A percentile compares a stretch with the other conserved stretches of the same genome.
phyloP scores from a whole-genome alignment of 1,140 invertebrate species.

The Caerostris darwini region DNA sequence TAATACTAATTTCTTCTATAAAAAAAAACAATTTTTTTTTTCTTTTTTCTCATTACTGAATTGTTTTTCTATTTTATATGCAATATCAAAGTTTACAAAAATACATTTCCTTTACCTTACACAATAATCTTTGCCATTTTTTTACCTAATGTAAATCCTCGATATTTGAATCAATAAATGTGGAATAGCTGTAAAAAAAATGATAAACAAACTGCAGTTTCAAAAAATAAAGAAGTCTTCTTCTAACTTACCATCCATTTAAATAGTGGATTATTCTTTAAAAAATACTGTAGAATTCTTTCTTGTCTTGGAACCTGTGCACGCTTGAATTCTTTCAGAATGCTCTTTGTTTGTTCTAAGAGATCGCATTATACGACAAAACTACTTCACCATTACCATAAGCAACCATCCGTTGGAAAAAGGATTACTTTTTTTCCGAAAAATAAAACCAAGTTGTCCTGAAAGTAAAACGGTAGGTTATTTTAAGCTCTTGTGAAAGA shows the following conservation, averaged over 20 bases:
- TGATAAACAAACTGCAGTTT: no score
- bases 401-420: conserved; percentile 42
- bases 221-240: background rate
- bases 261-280: background rate
- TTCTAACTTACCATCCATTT: background rate
- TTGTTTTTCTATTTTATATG: no score
- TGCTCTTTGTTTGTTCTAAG: background rate
- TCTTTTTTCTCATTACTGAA: no score
- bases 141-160: no score
- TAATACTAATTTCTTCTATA: no score
- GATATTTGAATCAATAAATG: no score
- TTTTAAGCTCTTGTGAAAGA: conserved; percentile 42
- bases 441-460: background rate
- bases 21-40: no score
- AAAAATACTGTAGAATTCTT: background rate
- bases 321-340: conserved; percentile 5
- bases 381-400: conserved; percentile 46
- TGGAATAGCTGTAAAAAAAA: no score
- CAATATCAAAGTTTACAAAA: no score
- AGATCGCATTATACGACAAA: conserved; percentile 12
- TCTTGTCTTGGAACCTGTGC: background rate
- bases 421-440: background rate
- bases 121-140: no score
- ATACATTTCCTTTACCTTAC: no score
- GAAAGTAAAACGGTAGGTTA: conserved; percentile 14